Conservation (phyloP, 2,888 invertebrate genomes). For the Fissipunctia ypsillon region DNA sequence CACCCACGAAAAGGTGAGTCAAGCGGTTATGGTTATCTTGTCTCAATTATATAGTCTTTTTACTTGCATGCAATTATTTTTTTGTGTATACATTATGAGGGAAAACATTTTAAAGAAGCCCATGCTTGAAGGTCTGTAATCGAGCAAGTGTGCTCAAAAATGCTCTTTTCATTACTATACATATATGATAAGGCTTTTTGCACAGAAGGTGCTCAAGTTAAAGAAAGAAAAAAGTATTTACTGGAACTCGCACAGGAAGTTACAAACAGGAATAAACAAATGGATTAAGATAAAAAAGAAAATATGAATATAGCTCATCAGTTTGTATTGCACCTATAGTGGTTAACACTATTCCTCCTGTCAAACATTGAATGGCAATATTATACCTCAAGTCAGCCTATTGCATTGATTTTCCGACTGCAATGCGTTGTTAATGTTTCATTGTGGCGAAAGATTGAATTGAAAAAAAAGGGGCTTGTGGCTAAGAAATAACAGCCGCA, state of each 20-base stretch:
- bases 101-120: background rate
- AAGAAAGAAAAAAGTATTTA: too few species aligned
- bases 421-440: slow-evolving; percentile 26
- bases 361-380: slow-evolving; percentile 25
- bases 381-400: background rate
- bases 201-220: too few species aligned
- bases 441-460: background rate
- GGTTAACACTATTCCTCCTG: slow-evolving; percentile 17
- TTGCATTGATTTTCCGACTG: slow-evolving; percentile 27
- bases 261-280: too few species aligned
- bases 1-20: background rate
- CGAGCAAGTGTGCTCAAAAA: too few species aligned
- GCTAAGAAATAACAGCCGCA: too few species aligned
- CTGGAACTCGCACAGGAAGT: too few species aligned
- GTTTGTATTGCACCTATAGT: background rate
- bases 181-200: too few species aligned
- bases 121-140: too few species aligned
- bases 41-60: background rate
- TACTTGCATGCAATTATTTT: background rate
- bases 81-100: background rate
- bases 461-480: too few species aligned
- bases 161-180: too few species aligned
- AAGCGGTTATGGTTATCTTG: background rate
- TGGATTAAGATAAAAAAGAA: background rate
- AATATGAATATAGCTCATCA: background rate